Evolutionary conservation across 2,888 invertebrate species (phyloP), one percentile per base, ranked within the genome.

Genomic region (Cheiracanthium punctorium): DNA sequence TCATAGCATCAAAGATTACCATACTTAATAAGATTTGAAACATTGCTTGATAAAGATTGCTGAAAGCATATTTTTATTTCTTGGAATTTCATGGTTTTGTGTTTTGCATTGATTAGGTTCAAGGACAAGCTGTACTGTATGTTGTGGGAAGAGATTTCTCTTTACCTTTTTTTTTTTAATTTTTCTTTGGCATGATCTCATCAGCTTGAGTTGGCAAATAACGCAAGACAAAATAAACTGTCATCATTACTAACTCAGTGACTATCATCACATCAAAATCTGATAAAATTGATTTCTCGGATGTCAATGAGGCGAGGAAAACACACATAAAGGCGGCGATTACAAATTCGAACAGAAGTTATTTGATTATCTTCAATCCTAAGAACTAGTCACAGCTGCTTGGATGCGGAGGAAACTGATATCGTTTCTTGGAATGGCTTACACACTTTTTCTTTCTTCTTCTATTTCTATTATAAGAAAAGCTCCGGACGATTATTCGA

Each of bases 221-320:
- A n/a, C 17, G 48, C n/a, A n/a, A n/a, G n/a, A n/a, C 58, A 58
- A 2, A 58, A 76, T 76, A 76, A 82, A 81, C 67, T 33, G 33
- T 41, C 30, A 58, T 58, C 65, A 82, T 75, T 82, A 71, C 64
- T 48, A 43, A 58, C 52, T 43, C 67, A 75, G 41, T 76, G 82
- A 82, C 82, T 32, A 82, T 82, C 75, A 70, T 71, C 70, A 71
- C 64, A 82, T 82, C 82, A 14, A 41, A 33, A 82, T 82, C 82
- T 76, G 76, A 76, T 82, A 37, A 65, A 24, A 65, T 17, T 41
- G n/a, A 65, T 52, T 75, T 48, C 58, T 73, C 58, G 29, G 28
- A 48, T 75, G 43, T 43, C 69, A 75, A 24, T 52, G 28, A 58
- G 64, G 64, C 58, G 28, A 64, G 52, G 52, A 58, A 80, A 74